Evolutionary conservation across 2,888 invertebrate genomes (phyloP), one percentile per base, ranked within the genome.

Genomic region (Sarcophaga subvicina): DNA sequence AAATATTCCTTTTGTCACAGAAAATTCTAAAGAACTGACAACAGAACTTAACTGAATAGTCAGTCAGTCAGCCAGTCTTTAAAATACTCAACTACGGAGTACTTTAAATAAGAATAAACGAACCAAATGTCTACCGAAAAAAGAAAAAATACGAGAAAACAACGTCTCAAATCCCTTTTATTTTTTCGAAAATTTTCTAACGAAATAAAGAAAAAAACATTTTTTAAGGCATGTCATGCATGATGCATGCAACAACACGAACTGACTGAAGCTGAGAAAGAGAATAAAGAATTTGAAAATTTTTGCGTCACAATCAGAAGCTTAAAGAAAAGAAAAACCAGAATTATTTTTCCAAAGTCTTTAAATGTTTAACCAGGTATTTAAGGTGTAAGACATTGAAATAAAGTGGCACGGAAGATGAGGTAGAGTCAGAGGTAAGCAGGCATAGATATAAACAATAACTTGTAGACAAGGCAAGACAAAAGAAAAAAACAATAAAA

Each of bases 141-240:
- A 49, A 22, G 1, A 22, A 22, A 11, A 49, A 49, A 49, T 6
- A 14, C 49, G 0, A 14, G 12, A 3, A 49, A 49, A 14, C 49
- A 12, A 14, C 54, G 1, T 54, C 17, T 54, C 5, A 54, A 54
- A 14, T 17, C 54, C 5, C 54, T 14, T 14, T 10, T 37, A 8
- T 37, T 37, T 37, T 54, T 54, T 49, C 2, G 49, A 54, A 54
- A 4, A 12, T 54, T 54, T 54, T 54, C 54, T 54, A 54, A 54
- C 54, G 54, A 54, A 54, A 54, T 14, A 4, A 54, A 22, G 22
- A 22, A 54, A 17, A 54, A 54, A 54, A 54, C 4, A 4, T 63
- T 70, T n/a, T 79, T 79, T 49, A 76, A 76, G 76, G 63, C 59
- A 70, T 70, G 75, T 81, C 76, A 81, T 81, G 76, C 60, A 76